phyloP scores from a whole-genome alignment of 2,113 vertebrate genomes.

The Elephantulus edwardii region DNA sequence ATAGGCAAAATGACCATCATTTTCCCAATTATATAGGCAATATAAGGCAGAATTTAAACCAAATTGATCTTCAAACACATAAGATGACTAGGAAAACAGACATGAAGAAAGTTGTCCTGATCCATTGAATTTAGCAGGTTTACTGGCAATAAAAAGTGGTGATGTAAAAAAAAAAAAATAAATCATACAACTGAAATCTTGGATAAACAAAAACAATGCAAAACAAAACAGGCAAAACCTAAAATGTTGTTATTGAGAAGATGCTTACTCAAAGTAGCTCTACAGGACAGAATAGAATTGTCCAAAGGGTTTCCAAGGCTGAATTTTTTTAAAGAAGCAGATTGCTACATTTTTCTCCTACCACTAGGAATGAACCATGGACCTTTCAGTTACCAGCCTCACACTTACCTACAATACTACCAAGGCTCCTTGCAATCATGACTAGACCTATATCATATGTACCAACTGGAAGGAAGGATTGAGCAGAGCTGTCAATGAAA shows the following conservation, averaged over 20 bases:
- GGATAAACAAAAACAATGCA: no score
- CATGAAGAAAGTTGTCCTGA: neutral
- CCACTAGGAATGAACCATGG: neutral
- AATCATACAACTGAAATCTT: neutral
- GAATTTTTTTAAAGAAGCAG: neutral
- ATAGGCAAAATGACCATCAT: neutral
- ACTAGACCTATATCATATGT: neutral
- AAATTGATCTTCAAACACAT: neutral
- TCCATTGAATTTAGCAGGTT: neutral
- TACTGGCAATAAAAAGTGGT: neutral
- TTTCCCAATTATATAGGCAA: neutral
- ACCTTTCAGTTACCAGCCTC: neutral
- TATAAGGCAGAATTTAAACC: neutral
- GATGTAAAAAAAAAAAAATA: conserved; percentile 45
- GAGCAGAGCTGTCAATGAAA: neutral
- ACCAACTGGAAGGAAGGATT: neutral
- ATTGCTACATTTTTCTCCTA: neutral
- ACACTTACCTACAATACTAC: neutral
- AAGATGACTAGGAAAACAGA: neutral
- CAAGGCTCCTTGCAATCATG: neutral
- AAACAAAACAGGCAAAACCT: no score
- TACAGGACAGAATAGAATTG: neutral
- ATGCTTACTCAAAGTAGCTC: neutral
- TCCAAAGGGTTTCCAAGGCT: neutral
- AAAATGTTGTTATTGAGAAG: no score